Conservation (phyloP, 37 sponge, comb jelly and placozoan genomes). For the Diacarnus erythraeanus region DNA sequence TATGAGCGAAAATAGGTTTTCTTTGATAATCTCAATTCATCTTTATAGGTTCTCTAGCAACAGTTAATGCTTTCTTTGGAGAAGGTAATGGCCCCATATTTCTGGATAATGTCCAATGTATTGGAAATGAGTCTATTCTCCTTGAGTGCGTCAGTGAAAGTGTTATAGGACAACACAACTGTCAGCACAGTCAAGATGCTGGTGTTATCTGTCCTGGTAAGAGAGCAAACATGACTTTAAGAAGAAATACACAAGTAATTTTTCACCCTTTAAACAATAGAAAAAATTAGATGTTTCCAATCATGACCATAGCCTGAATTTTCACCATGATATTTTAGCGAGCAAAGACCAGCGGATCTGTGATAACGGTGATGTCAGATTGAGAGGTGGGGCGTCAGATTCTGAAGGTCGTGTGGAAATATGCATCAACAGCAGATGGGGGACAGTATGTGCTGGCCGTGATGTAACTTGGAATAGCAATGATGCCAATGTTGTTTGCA, state of each 20-base stretch:
- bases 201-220: conserved; percentile 41
- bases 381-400: conserved; percentile 1
- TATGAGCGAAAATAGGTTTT: too few species aligned
- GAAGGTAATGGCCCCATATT: conserved; percentile 17
- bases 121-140: conserved; percentile 15
- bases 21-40: too few species aligned
- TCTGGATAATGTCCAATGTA: conserved; percentile 18
- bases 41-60: conserved; percentile 15
- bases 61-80: conserved; percentile 15
- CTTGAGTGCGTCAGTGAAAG: conserved; percentile 4
- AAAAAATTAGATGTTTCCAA: background rate
- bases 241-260: background rate
- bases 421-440: conserved; percentile 46
- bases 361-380: conserved; percentile 32
- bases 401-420: conserved; percentile 55
- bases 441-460: conserved; percentile 32
- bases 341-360: background rate
- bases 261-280: background rate
- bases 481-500: conserved; percentile 48
- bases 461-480: conserved; percentile 1
- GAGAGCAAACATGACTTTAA: background rate
- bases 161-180: conserved; percentile 20
- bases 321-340: background rate
- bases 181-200: conserved; percentile 27
- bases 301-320: background rate